A percentile compares a stretch with the other conserved stretches of the same genome.
Conservation (phyloP, 2,888 invertebrate species). For the Cantharis flavilabris region DNA sequence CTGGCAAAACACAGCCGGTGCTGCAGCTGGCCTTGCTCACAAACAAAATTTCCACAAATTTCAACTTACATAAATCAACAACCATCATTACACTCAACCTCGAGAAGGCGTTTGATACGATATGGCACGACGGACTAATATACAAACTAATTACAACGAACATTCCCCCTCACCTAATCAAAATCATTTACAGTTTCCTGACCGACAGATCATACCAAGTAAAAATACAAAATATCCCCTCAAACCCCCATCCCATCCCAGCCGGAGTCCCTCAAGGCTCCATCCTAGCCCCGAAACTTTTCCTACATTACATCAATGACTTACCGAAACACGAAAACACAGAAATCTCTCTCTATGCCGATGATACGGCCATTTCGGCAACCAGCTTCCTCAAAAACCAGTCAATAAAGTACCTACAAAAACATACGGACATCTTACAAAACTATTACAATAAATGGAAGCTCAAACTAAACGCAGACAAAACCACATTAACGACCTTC, state of each 20-base stretch:
- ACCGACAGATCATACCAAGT: background rate
- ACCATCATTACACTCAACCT: background rate
- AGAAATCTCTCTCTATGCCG: no score
- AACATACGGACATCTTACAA: no score
- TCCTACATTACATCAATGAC: background rate
- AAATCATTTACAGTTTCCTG: background rate
- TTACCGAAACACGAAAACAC: background rate
- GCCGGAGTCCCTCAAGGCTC: conserved; percentile 23
- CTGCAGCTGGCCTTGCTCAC: background rate
- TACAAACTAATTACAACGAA: background rate
- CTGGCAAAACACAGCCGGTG: no score
- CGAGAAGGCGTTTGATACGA: background rate
- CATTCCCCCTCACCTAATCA: background rate
- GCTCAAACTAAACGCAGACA: no score
- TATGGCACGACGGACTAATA: background rate
- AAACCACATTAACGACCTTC: no score
- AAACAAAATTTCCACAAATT: background rate
- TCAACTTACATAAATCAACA: background rate
- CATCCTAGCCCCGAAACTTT: background rate
- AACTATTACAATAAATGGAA: no score
- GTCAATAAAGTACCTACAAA: no score
- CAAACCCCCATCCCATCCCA: background rate
- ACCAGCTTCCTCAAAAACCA: no score
- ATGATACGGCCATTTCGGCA: no score
- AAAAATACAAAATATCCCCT: background rate